Percentiles rank a stretch among this genome's conserved stretches.
phyloP scores from a whole-genome alignment of 2,888 invertebrate genomes.

The Octodonta nipae region DNA sequence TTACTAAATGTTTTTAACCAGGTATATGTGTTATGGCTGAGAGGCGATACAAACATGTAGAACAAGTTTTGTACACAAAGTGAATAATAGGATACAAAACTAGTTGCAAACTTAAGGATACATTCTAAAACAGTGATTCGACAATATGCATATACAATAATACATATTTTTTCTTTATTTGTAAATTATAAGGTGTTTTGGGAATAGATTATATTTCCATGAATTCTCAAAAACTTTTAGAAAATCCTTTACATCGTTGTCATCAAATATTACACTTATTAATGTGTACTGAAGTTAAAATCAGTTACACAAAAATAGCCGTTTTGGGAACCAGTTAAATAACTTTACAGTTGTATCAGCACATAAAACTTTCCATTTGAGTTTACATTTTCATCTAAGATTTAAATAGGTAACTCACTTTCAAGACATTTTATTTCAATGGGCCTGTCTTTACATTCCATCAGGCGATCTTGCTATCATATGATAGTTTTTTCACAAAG shows the following conservation, averaged over 20 bases:
- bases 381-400: slow-evolving; percentile 9
- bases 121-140: slow-evolving; percentile 7
- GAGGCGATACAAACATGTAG: slow-evolving; percentile 3
- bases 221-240: not conserved
- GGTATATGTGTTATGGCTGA: slow-evolving; percentile 2
- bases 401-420: slow-evolving; percentile 8
- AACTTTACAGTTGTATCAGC: slow-evolving; percentile 14
- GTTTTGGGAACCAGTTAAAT: slow-evolving; percentile 5
- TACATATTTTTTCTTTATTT: too few species aligned
- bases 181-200: too few species aligned
- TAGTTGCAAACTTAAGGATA: slow-evolving; percentile 7
- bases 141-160: slow-evolving; percentile 2
- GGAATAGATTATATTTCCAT: not conserved
- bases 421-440: slow-evolving; percentile 13
- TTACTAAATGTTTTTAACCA: not conserved
- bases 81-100: slow-evolving; percentile 3
- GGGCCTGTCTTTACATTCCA: slow-evolving; percentile 9
- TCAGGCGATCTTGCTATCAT: slow-evolving; percentile 6
- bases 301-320: slow-evolving; percentile 7
- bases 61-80: not conserved
- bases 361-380: slow-evolving; percentile 7
- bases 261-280: not conserved
- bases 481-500: slow-evolving; percentile 3
- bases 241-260: not conserved
- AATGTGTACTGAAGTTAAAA: slow-evolving; percentile 1